Evolutionary conservation across 2,797 vertebrate genomes (phyloP).

Genomic region (Eidolon dupreanum): DNA sequence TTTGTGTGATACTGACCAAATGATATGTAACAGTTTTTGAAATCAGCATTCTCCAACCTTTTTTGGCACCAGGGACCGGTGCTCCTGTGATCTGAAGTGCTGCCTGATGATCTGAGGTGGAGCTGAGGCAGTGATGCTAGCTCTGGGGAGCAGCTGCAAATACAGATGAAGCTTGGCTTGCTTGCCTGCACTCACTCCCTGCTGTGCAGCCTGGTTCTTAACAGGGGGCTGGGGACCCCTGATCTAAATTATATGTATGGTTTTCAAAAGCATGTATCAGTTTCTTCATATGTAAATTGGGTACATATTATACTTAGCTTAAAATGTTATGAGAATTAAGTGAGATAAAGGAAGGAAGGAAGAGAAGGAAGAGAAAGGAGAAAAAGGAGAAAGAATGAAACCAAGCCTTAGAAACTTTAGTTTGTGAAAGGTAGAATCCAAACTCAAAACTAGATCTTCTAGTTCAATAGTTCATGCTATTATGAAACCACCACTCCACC

Average conservation of each 20-base stretch:
- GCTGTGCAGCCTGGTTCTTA: no score
- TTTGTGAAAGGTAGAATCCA: neutral
- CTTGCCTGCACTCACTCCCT: no score
- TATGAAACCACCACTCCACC: neutral
- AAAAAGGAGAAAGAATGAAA: neutral
- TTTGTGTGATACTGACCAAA: neutral
- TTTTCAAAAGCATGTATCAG: neutral
- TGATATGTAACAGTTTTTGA: neutral
- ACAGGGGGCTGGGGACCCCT: no score
- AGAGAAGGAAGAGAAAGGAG: no score
- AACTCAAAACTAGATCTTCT: neutral
- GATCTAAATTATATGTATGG: neutral
- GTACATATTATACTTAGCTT: neutral
- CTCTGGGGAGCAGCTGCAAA: no score
- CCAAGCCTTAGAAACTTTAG: neutral
- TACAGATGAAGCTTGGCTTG: no score
- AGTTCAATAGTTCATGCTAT: neutral
- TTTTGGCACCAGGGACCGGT: no score
- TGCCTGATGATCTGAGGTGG: no score
- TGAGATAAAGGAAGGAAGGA: neutral
- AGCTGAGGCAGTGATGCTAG: no score
- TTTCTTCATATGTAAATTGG: constrained; percentile 6
- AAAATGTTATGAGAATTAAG: neutral
- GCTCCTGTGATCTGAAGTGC: no score
- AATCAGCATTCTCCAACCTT: no score